A percentile compares a stretch with the other conserved stretches of the same genome.
Conservation (phyloP, 2,113 vertebrate genomes). For the Himantopus leucocephalus region DNA sequence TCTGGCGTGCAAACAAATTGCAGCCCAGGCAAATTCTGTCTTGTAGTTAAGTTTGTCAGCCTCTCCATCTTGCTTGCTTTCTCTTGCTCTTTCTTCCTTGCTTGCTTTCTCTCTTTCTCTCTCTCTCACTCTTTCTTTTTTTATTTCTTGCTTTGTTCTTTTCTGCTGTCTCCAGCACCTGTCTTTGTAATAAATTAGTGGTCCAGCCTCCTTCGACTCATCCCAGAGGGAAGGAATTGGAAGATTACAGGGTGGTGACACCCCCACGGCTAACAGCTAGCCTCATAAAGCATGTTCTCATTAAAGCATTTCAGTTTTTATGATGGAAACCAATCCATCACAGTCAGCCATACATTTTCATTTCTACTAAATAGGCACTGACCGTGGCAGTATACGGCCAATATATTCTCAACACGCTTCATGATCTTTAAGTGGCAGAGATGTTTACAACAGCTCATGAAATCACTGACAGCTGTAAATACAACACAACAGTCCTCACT, state of each 20-base stretch:
- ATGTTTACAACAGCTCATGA: slow-evolving; percentile 34
- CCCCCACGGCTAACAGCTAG: slow-evolving; percentile 23
- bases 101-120: neutral
- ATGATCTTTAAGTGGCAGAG: slow-evolving; percentile 10
- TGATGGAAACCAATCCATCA: slow-evolving; percentile 54
- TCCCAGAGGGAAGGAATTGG: slow-evolving; percentile 23
- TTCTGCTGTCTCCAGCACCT: slow-evolving; percentile 32
- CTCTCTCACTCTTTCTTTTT: neutral
- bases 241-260: slow-evolving; percentile 43
- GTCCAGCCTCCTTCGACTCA: neutral
- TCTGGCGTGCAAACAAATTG: neutral
- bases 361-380: slow-evolving; percentile 17
- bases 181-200: slow-evolving; percentile 48
- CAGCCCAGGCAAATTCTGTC: slow-evolving; percentile 2
- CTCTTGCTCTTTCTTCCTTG: neutral
- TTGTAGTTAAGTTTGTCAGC: neutral
- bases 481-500: neutral
- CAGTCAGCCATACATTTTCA: slow-evolving; percentile 13
- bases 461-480: slow-evolving; percentile 35
- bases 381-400: neutral
- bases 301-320: slow-evolving; percentile 62
- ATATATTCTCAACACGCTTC: neutral
- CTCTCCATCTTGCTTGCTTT: neutral
- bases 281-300: slow-evolving; percentile 51
- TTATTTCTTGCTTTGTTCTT: neutral